Conservation (phyloP, 2,888 invertebrate genomes). For the Ceriagrion tenellum region DNA sequence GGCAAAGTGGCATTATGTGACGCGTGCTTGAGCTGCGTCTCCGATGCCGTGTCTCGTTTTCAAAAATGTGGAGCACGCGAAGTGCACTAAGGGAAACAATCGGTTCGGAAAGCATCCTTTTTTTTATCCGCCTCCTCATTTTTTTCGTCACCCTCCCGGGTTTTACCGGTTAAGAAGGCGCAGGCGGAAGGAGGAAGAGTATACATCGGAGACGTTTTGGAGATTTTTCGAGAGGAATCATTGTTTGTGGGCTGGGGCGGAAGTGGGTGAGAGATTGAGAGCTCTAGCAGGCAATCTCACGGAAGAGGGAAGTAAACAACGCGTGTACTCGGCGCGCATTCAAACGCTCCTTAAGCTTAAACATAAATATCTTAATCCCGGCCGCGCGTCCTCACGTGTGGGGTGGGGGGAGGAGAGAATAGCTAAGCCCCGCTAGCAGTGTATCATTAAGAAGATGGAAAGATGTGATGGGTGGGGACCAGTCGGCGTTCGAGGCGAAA, state of each 20-base stretch:
- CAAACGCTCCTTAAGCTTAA: constrained; percentile 34
- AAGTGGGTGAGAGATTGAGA: not conserved
- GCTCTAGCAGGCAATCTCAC: not conserved
- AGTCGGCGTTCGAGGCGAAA: constrained; percentile 25
- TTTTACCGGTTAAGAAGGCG: constrained; percentile 32
- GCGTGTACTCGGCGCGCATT: not conserved
- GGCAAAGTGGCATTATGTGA: not conserved
- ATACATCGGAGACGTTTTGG: constrained; percentile 40
- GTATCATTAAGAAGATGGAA: constrained; percentile 63
- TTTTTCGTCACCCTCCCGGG: constrained; percentile 21
- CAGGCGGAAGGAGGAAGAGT: constrained; percentile 7
- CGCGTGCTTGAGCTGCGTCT: not conserved
- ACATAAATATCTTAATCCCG: constrained; percentile 43
- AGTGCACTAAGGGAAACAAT: constrained; percentile 26
- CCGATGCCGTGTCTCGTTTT: not conserved
- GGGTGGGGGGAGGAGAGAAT: constrained; percentile 19
- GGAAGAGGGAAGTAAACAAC: constrained; percentile 8
- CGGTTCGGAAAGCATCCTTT: constrained; percentile 38
- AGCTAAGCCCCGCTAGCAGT: constrained; percentile 3
- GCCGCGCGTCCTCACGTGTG: not conserved
- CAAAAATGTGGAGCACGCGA: not conserved
- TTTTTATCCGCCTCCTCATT: not conserved
- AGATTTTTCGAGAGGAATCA: constrained; percentile 7
- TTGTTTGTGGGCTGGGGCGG: not conserved
- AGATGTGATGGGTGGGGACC: not conserved